A percentile compares a stretch with the other conserved stretches of the same genome.
These are phyloP conservation scores for Pipistrellus nathusii DNA, from an alignment of 2,797 vertebrate genomes.

Conservation along the genomic window DNA sequence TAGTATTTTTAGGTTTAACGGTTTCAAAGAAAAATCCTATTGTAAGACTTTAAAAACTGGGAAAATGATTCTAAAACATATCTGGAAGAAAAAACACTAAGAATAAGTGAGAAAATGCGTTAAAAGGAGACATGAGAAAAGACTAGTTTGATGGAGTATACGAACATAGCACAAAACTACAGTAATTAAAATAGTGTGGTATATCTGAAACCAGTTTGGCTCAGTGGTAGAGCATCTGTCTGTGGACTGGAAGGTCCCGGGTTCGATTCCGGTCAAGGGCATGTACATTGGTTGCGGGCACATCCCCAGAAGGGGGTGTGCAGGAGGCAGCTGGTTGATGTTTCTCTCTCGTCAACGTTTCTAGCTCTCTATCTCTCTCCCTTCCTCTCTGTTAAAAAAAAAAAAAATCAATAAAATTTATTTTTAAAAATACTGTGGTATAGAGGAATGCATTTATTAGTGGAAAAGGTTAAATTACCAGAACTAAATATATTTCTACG, in stretches of 20 bases:
- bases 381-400: too few species aligned
- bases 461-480: not conserved
- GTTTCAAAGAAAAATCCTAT: conserved; percentile 30
- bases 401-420: too few species aligned
- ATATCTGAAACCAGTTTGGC: too few species aligned
- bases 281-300: too few species aligned
- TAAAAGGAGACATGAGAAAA: conserved; percentile 37
- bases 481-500: not conserved
- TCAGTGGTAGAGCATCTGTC: too few species aligned
- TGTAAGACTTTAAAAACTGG: conserved; percentile 31
- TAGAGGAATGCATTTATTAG: not conserved
- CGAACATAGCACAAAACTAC: conserved; percentile 47
- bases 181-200: conserved; percentile 49
- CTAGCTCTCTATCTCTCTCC: too few species aligned
- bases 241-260: too few species aligned
- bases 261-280: too few species aligned
- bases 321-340: too few species aligned
- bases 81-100: not conserved
- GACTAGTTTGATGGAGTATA: not conserved
- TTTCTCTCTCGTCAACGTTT: too few species aligned
- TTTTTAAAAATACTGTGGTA: conserved; percentile 50
- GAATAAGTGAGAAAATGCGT: conserved; percentile 19
- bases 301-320: too few species aligned
- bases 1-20: conserved; percentile 39
- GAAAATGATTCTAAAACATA: conserved; percentile 33